Percentiles rank a stretch among this genome's conserved stretches.
Evolutionary conservation across 2,888 invertebrate species (phyloP).

Genomic region (Heliothis peltigera): DNA sequence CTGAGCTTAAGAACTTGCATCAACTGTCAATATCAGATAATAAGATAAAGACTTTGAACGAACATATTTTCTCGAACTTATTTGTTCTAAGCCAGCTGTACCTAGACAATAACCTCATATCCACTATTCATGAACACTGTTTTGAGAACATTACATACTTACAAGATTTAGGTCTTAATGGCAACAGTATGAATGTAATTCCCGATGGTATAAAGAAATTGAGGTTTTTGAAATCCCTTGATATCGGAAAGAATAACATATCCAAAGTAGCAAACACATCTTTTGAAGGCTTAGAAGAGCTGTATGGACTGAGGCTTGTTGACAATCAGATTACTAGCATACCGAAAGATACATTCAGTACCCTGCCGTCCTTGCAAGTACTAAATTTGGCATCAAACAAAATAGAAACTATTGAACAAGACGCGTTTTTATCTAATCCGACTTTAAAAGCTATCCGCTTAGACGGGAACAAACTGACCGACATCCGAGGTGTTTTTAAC

Average conservation of each 20-base stretch:
- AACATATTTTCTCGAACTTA: constrained; percentile 92
- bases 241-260: constrained; percentile 95
- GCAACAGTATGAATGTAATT: constrained; percentile 91
- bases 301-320: constrained; percentile 94
- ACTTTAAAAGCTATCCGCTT: constrained; percentile 93
- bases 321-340: constrained; percentile 94
- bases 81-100: constrained; percentile 93
- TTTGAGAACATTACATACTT: constrained; percentile 94
- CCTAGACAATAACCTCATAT: constrained; percentile 93
- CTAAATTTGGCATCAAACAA: constrained; percentile 95
- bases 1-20: constrained; percentile 93
- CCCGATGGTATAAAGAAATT: constrained; percentile 92
- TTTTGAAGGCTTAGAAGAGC: constrained; percentile 93
- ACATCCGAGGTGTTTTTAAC: constrained; percentile 94
- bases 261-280: constrained; percentile 92
- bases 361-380: constrained; percentile 93
- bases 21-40: constrained; percentile 93
- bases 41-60: constrained; percentile 91
- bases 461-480: constrained; percentile 94
- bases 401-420: constrained; percentile 93
- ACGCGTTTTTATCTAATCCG: constrained; percentile 93
- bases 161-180: constrained; percentile 94
- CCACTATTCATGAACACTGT: constrained; percentile 91
- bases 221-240: constrained; percentile 93
- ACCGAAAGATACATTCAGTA: constrained; percentile 93